Percentiles rank a stretch among this genome's conserved stretches.
These are phyloP conservation scores for Anseranas semipalmata DNA, from an alignment of 2,113 vertebrate genomes.

Conservation along the genomic window DNA sequence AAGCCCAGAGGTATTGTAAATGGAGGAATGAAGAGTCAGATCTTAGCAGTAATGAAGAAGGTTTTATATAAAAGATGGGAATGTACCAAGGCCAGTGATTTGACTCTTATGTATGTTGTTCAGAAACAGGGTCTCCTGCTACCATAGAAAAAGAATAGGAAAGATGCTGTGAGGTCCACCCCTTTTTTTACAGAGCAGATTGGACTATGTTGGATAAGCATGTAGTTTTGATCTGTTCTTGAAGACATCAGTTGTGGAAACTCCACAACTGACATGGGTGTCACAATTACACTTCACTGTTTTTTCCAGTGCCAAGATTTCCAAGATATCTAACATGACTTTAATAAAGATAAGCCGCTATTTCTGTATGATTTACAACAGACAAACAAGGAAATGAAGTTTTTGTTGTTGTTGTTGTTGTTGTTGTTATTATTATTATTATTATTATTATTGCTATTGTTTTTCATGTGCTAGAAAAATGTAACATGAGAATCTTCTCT, in stretches of 20 bases:
- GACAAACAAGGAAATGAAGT: background rate
- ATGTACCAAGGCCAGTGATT: background rate
- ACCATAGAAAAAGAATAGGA: background rate
- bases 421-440: too few species aligned
- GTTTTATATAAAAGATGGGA: background rate
- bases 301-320: background rate
- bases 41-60: background rate
- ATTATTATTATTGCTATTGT: too few species aligned
- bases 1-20: background rate
- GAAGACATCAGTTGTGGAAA: background rate
- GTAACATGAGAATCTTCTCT: background rate
- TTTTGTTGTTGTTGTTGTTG: too few species aligned
- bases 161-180: background rate
- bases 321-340: background rate
- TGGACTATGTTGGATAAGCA: background rate
- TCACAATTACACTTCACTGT: background rate
- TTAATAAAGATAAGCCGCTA: background rate
- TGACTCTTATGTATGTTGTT: background rate
- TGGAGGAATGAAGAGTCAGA: background rate
- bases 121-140: background rate
- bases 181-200: background rate
- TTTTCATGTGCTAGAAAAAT: background rate
- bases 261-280: background rate
- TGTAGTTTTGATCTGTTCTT: background rate
- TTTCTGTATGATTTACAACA: background rate